These are phyloP conservation scores for Aporophyla nigra DNA, from an alignment of 2,888 invertebrate species.

Conservation along the genomic window DNA sequence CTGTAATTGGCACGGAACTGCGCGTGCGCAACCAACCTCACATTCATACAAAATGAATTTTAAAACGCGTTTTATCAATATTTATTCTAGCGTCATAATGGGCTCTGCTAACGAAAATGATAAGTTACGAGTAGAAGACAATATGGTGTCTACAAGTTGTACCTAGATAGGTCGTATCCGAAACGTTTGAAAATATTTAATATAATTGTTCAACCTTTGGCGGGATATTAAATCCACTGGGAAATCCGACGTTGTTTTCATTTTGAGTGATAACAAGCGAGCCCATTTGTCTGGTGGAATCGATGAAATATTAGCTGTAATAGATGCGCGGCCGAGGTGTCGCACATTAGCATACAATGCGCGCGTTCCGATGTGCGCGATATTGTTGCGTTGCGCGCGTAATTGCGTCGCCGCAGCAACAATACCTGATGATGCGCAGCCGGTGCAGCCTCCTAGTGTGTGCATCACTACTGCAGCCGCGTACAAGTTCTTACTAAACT, in stretches of 20 bases:
- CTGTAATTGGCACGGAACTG: constrained; percentile 88
- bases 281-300: constrained; percentile 32
- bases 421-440: constrained; percentile 34
- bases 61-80: constrained; percentile 73
- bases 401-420: constrained; percentile 54
- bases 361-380: constrained; percentile 56
- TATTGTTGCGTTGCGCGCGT: constrained; percentile 64
- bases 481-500: background rate
- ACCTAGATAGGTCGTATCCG: background rate
- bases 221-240: background rate
- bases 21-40: constrained; percentile 74
- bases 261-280: constrained; percentile 9
- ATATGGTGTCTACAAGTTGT: constrained; percentile 9
- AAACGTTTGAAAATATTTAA: constrained; percentile 1
- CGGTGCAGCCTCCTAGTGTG: constrained; percentile 11
- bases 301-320: constrained; percentile 43
- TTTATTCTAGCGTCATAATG: constrained; percentile 70
- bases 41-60: constrained; percentile 75
- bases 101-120: constrained; percentile 52
- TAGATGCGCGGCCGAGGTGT: constrained; percentile 57
- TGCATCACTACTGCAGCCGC: background rate
- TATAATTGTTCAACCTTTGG: background rate
- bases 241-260: constrained; percentile 2
- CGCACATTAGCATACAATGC: constrained; percentile 79
- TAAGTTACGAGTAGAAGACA: constrained; percentile 39